Conservation (phyloP, 2,113 vertebrate genomes). For the Pterocles gutturalis region DNA sequence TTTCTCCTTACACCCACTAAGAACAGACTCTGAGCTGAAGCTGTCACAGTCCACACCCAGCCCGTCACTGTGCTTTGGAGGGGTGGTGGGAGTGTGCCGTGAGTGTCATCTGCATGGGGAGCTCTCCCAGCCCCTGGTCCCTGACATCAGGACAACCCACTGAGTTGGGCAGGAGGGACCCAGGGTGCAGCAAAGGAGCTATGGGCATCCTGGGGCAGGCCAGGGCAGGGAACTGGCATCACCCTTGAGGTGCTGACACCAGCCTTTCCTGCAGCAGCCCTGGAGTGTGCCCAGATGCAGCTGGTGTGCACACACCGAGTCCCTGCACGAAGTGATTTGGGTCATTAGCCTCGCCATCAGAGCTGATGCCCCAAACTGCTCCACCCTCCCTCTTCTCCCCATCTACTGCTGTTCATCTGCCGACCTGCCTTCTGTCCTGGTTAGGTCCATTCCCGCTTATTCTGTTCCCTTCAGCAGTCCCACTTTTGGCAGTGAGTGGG, state of each 20-base stretch:
- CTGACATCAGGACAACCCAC: neutral
- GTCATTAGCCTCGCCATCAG: neutral
- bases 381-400: neutral
- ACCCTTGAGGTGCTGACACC: fast-evolving
- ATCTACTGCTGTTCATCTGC: neutral
- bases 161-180: neutral
- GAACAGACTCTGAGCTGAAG: neutral
- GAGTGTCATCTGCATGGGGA: fast-evolving
- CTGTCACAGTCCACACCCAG: neutral
- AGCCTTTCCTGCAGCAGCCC: neutral
- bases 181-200: neutral
- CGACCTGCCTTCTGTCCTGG: neutral
- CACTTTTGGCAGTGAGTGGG: neutral
- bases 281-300: neutral
- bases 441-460: neutral
- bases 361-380: neutral
- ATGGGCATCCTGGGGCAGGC: neutral
- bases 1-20: neutral
- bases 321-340: too few species aligned
- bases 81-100: neutral
- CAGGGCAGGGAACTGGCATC: neutral
- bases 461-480: neutral
- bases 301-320: fast-evolving
- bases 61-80: neutral
- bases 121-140: neutral